phyloP scores from a whole-genome alignment of 2,113 vertebrate genomes.

The Hiodon alosoides region DNA sequence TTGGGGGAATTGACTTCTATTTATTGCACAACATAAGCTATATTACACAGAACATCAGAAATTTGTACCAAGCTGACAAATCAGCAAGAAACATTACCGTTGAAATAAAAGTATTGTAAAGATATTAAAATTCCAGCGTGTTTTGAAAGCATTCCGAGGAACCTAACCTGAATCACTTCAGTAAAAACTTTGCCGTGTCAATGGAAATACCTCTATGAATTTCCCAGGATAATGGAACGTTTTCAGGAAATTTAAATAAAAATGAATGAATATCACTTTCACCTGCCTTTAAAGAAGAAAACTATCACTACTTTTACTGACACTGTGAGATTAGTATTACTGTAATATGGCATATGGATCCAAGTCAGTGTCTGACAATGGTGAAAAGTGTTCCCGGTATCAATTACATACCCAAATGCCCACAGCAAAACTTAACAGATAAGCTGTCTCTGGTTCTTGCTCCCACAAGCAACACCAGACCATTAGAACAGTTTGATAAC shows the following conservation, averaged over 20 bases:
- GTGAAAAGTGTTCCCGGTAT: slow-evolving; percentile 54
- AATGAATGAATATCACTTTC: too few relatives aligned
- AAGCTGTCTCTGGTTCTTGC: slow-evolving; percentile 53
- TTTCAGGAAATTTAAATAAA: too few relatives aligned
- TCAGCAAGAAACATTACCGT: not conserved
- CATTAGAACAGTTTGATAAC: slow-evolving; percentile 58
- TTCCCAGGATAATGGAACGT: too few relatives aligned
- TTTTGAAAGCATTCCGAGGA: too few relatives aligned
- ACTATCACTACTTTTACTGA: not conserved
- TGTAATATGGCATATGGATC: not conserved
- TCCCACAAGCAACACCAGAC: slow-evolving; percentile 60
- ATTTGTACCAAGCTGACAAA: slow-evolving; percentile 19
- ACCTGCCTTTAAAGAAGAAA: not conserved
- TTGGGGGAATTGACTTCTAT: too few relatives aligned
- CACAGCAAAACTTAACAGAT: slow-evolving; percentile 47
- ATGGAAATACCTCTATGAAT: too few relatives aligned
- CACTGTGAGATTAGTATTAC: not conserved
- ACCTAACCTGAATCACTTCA: too few relatives aligned
- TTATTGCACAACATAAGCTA: not conserved
- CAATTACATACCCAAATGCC: slow-evolving; percentile 50
- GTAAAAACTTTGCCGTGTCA: too few relatives aligned
- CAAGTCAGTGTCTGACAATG: slow-evolving; percentile 23
- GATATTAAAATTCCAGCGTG: too few relatives aligned
- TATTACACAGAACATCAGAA: slow-evolving; percentile 1
- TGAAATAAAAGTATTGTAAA: too few relatives aligned